Percentiles rank a stretch among this genome's conserved stretches.
These are phyloP conservation scores for Alviniconcha marisindica DNA, from an alignment of 1,140 invertebrate genomes.

Conservation along the genomic window DNA sequence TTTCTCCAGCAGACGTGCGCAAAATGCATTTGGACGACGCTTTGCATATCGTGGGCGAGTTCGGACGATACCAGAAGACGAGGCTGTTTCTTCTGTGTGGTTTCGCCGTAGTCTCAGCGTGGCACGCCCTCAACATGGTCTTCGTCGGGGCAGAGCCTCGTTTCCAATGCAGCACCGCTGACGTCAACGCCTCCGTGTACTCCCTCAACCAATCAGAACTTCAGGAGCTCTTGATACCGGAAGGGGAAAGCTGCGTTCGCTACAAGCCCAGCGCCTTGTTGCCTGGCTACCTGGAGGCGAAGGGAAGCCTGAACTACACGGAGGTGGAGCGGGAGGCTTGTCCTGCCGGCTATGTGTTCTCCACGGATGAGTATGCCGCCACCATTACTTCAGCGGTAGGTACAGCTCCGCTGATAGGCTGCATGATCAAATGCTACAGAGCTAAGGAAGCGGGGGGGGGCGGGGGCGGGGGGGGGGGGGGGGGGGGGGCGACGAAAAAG, in stretches of 20 bases:
- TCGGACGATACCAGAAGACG: constrained; percentile 91
- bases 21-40: constrained; percentile 91
- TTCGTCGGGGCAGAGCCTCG: constrained; percentile 77
- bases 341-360: constrained; percentile 32
- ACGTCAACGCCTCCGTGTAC: constrained; percentile 36
- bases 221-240: constrained; percentile 36
- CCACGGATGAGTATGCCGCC: constrained; percentile 36
- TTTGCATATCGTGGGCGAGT: constrained; percentile 89
- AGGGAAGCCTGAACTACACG: constrained; percentile 5
- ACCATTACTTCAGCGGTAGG: constrained; percentile 47
- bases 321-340: constrained; percentile 19
- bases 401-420: too few species aligned
- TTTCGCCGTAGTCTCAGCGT: constrained; percentile 85
- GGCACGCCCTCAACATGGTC: constrained; percentile 86
- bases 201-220: constrained; percentile 39
- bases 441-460: too few species aligned
- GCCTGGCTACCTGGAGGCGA: not conserved
- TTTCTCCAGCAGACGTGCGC: not conserved
- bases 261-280: constrained; percentile 22
- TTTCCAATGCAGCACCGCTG: constrained; percentile 41
- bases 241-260: constrained; percentile 12
- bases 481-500: too few species aligned
- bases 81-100: constrained; percentile 89
- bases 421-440: too few species aligned
- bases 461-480: too few species aligned